Evolutionary conservation across 2,888 invertebrate genomes (phyloP), one percentile per base, ranked within the genome.

Genomic region (Lepidochrysops patricia): DNA sequence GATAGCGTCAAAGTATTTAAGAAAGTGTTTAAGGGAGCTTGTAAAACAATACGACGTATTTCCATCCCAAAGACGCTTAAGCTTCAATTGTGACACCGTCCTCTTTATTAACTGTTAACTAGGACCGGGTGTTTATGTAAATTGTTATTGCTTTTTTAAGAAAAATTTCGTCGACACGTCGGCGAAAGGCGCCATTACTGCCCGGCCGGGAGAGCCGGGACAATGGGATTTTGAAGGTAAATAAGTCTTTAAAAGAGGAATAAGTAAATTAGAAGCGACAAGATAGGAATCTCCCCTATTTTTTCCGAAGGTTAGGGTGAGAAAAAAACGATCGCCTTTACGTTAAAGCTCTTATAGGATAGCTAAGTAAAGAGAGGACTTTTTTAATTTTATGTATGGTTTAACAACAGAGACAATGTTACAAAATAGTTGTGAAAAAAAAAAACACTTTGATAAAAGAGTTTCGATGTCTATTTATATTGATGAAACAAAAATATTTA

Each of bases 251-350:
- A 91, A 91, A 91, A 91, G 91, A 91, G 90, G 91, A 92, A 93
- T 93, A 93, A 93, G 93, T 93, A 93, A 93, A 93, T 93, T 93
- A 93, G 93, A 92, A 92, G 90, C 91, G 91, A 87, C 91, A 92
- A 91, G 93, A 94, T 93, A 93, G 92, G 91, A 91, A 93, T 93
- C 93, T 92, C 91, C 92, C 92, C 92, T 89, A 90, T 89, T 89
- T 90, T 80, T 87, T 83, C 75, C 72, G 71, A 79, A 80, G 80
- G 76, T 72, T 79, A 76, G 85, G 86, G 83, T 74, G 82, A 79
- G 76, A 82, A 84, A 85, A 54, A 87, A 87, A 85, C 84, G 87
- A 87, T 87, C 85, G 87, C 80, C 82, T 84, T 82, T 73, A 72
- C 79, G 74, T 74, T 71, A 72, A 72, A 69, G 70, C 71, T 68